Evolutionary conservation across 2,888 invertebrate genomes (phyloP), one percentile per base, ranked within the genome.

Genomic region (Agrochola lota): DNA sequence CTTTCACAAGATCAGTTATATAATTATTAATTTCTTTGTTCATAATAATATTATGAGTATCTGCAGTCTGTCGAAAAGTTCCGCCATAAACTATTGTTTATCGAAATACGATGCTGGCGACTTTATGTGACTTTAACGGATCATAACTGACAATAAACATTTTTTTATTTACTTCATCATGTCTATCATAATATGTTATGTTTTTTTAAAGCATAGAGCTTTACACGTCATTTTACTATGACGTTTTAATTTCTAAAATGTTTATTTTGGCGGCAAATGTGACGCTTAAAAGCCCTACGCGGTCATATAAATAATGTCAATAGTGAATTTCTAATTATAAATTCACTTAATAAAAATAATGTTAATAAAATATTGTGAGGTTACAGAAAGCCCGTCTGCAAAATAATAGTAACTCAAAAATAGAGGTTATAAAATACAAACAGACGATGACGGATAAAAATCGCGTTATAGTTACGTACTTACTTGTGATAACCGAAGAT

Each of bases 401-500:
- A 77, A 71, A 64, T 64, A 60, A 68, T 55, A 43, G 59, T 55
- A 60, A 71, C 30, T 55, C 57, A 69, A 73, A 84, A 78, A 75
- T 73, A 75, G 49, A 70, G 23, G 57, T 55, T 15, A 69, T 55
- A 67, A 73, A 72, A 72, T 57, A 67, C 60, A 80, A 85, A 80
- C 75, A 64, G 35, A 78, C 63, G 78, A 86, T 87, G 88, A 85
- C 78, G 81, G 85, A 85, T 83, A 79, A 85, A 85, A 85, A 83
- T 85, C 87, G 85, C 81, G 80, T 77, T 80, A 81, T 77, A 81
- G 80, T 83, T 81, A 85, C 85, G 78, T 81, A 86, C 83, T 78
- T 87, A 87, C 85, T 84, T 88, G 83, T 85, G 79, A 88, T 91
- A 88, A 86, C 85, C 78, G 72, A 80, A 88, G 77, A 80, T 81